Evolutionary conservation across 2,797 vertebrate genomes (phyloP).

Genomic region (Labeo calbasu): DNA sequence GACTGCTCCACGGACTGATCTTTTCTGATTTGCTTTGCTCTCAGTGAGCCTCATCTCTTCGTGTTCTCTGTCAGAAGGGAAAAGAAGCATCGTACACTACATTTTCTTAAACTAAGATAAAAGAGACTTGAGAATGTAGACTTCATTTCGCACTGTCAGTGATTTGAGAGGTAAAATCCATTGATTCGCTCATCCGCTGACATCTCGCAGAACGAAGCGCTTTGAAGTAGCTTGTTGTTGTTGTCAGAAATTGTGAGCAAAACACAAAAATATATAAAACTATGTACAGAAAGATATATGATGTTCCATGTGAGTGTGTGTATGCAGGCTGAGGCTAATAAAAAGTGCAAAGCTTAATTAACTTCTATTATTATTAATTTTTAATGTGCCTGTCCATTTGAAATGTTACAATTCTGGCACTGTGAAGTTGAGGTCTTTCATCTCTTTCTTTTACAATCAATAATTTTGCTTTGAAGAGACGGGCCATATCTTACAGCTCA

Average conservation of each 20-base stretch:
- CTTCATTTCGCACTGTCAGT: conserved; percentile 38
- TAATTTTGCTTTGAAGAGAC: conserved; percentile 50
- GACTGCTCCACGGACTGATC: conserved; percentile 41
- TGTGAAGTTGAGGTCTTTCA: conserved; percentile 45
- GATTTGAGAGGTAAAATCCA: conserved; percentile 31
- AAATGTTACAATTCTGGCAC: conserved; percentile 44
- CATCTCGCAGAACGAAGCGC: conserved; percentile 2
- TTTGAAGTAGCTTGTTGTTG: conserved; percentile 29
- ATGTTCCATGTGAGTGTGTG: conserved; percentile 6
- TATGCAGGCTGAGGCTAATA: conserved; percentile 23
- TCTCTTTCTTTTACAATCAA: conserved; percentile 52
- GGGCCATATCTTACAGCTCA: conserved; percentile 43
- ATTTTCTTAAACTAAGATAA: conserved; percentile 37
- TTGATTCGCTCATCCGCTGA: conserved; percentile 7
- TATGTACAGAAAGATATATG: conserved; percentile 2
- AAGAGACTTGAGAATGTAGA: conserved; percentile 34
- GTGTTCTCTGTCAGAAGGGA: conserved; percentile 4
- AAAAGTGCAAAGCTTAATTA: conserved; percentile 52
- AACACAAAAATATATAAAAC: conserved; percentile 25
- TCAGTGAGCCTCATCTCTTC: neutral
- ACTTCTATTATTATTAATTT: conserved; percentile 45
- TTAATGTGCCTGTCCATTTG: conserved; percentile 52
- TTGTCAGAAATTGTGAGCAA: neutral
- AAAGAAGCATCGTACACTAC: neutral
- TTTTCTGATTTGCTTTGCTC: conserved; percentile 41